Base-by-base conservation (phyloP, 1,140 invertebrate species). In the Lepidurus couesii region DNA sequence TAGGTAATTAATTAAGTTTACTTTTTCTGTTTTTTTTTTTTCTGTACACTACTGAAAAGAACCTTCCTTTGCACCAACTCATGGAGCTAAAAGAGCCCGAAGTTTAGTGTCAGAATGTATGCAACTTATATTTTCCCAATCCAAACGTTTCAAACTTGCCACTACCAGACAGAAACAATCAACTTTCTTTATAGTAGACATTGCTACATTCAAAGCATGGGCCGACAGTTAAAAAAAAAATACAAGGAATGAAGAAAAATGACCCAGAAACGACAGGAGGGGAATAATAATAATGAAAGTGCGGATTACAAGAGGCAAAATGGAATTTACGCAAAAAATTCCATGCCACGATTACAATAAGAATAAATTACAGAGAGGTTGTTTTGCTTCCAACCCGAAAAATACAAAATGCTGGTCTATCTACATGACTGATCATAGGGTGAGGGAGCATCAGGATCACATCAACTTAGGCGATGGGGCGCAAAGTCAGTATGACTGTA, bases 401-500 rank as follows among this genome's bases (percentile, higher is more conserved):
- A 65, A 65, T 65, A 65, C 53, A 65, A 47, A 65, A 13, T 34
- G 34, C 34, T 34, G 34, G 4, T 65, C 8, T 65, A 65, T 65
- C 53, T 65, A 65, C 53, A 65, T 16, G 53, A 65, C 13, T 65
- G 16, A 65, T 65, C 16, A 21, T 13, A 21, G 9, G 16, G 21
- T 65, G 16, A 16, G 21, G 6, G 53, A 65, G 34, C 34, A 13
- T 13, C 45, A 65, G 9, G n/a, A 65, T 65, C 16, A 65, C 53
- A 10, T 65, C 16, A 65, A 65, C 53, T 47, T n/a, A 65, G 21
- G 53, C 16, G 13, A 21, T 7, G 53, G 13, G 13, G 53, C 16
- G 53, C 53, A 65, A 65, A 65, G 53, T 65, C 53, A 65, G 53
- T 65, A 65, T 65, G 53, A 65, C 53, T 65, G 53, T 65, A 65